Conservation (phyloP, 2,888 invertebrate species). For the Scaptomyza reducta region DNA sequence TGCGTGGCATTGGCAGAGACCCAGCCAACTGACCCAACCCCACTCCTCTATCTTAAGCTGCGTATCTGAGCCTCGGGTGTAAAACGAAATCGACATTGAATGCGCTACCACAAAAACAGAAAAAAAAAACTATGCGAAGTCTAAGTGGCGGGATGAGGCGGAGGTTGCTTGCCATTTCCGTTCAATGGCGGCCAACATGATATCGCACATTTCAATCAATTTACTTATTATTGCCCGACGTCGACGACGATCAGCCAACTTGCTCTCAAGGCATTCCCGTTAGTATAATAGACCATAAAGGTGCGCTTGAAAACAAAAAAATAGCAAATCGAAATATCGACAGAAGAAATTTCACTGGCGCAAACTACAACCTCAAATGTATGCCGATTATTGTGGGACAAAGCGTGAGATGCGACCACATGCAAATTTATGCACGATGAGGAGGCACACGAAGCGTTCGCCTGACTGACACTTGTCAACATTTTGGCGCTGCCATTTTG, state of each 20-base stretch:
- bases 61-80: constrained; percentile 74
- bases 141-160: constrained; percentile 6
- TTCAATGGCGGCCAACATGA: constrained; percentile 69
- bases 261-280: constrained; percentile 76
- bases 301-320: constrained; percentile 59
- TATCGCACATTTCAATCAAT: constrained; percentile 80
- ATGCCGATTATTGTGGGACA: constrained; percentile 31
- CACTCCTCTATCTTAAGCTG: constrained; percentile 63
- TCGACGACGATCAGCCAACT: constrained; percentile 33
- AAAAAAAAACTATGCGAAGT: constrained; percentile 50
- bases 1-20: constrained; percentile 74
- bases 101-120: constrained; percentile 69
- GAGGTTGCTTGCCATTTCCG: constrained; percentile 61
- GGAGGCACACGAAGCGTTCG: constrained; percentile 39
- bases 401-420: constrained; percentile 75
- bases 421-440: constrained; percentile 66
- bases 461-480: constrained; percentile 76
- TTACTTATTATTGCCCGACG: constrained; percentile 68
- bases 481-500: constrained; percentile 67
- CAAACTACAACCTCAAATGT: constrained; percentile 32
- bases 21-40: constrained; percentile 57
- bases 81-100: constrained; percentile 80
- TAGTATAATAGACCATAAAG: constrained; percentile 79
- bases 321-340: constrained; percentile 21
- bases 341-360: constrained; percentile 54